These are phyloP conservation scores for Myanophis thanlyinensis DNA, from an alignment of 2,113 vertebrate genomes.

Conservation along the genomic window DNA sequence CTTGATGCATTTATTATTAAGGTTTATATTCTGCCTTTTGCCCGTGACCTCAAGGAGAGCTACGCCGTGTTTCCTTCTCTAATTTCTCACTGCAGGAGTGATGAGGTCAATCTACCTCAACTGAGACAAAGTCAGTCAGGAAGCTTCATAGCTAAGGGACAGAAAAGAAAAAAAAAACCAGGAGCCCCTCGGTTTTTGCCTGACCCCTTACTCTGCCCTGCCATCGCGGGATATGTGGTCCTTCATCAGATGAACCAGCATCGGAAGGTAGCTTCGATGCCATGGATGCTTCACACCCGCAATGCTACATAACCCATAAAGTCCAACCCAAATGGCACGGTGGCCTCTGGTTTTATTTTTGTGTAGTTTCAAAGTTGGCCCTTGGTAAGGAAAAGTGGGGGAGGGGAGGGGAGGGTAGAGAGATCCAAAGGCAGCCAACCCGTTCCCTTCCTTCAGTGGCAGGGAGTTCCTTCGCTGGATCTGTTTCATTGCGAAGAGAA, in stretches of 20 bases:
- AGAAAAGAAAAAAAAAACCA: fast-evolving
- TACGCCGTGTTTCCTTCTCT: background rate
- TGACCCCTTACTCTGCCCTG: background rate
- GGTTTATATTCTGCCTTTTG: background rate
- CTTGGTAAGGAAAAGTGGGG: too few relatives aligned
- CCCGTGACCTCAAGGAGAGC: background rate
- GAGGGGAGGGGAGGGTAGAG: too few relatives aligned
- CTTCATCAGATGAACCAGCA: background rate
- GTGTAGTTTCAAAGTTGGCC: too few relatives aligned
- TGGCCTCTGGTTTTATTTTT: background rate
- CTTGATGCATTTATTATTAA: background rate
- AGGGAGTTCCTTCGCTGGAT: background rate
- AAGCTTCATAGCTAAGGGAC: background rate
- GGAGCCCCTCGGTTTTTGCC: background rate
- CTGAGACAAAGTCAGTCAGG: background rate
- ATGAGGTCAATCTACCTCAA: background rate
- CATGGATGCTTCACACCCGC: background rate
- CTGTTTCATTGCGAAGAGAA: background rate
- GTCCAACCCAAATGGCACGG: background rate
- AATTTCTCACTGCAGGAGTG: background rate
- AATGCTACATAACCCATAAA: background rate
- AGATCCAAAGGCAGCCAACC: background rate
- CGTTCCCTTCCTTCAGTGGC: background rate
- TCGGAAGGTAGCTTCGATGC: background rate
- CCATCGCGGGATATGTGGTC: background rate